phyloP scores from a whole-genome alignment of 2,888 invertebrate genomes.

The Agrenia bidenticulata region DNA sequence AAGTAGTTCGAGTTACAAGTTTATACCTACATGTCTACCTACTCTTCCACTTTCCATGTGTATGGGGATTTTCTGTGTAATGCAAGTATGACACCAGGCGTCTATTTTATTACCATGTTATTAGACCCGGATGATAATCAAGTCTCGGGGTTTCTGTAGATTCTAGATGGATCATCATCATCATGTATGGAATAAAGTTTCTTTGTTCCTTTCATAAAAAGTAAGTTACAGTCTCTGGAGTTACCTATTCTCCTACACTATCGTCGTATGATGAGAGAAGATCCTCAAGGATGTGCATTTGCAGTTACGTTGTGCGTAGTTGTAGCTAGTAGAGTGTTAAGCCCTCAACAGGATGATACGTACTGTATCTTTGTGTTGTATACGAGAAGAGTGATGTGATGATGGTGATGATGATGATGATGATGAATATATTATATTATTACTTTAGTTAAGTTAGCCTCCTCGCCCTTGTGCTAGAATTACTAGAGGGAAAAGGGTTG shows the following conservation, averaged over 20 bases:
- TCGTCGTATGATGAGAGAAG: not conserved
- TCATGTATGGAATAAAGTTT: too few relatives aligned
- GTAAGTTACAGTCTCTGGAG: too few relatives aligned
- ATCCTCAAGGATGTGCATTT: not conserved
- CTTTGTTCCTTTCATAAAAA: not conserved
- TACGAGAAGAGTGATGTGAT: constrained; percentile 15
- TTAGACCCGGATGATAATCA: constrained; percentile 8
- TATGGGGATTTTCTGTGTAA: not conserved
- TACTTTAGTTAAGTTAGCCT: constrained; percentile 6
- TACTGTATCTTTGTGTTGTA: not conserved
- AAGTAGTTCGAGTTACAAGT: too few relatives aligned
- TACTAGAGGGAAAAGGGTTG: constrained; percentile 6
- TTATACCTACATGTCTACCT: too few relatives aligned
- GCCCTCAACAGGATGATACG: not conserved
- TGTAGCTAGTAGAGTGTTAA: not conserved
- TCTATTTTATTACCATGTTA: constrained; percentile 6
- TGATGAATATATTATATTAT: constrained; percentile 19
- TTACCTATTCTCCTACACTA: too few relatives aligned
- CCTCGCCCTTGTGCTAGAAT: not conserved
- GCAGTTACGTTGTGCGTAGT: not conserved
- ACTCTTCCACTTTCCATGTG: too few relatives aligned
- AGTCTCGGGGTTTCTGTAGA: not conserved
- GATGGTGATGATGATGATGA: constrained; percentile 15
- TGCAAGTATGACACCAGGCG: not conserved
- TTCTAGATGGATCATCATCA: not conserved